Percentiles rank a stretch among this genome's conserved stretches.
These are phyloP conservation scores for Pentamera pediparva DNA, from an alignment of 53 echinoderm and acorn worm genomes.

Conservation along the genomic window DNA sequence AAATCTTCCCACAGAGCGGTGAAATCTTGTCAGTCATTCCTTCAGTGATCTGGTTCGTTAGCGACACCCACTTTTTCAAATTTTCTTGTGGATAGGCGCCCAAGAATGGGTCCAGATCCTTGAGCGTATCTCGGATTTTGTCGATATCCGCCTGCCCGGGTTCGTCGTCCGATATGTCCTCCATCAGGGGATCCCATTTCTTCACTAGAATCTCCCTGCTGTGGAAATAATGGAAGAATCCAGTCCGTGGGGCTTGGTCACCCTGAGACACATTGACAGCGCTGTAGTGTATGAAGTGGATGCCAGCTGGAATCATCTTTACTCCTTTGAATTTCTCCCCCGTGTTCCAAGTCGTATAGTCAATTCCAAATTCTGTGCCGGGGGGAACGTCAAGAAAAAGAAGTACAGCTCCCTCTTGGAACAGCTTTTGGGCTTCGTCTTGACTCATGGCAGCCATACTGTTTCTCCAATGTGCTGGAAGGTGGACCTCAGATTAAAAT, in stretches of 20 bases:
- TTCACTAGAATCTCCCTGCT: conserved; percentile 66
- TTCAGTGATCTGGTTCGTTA: conserved; percentile 70
- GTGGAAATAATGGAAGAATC: conserved; percentile 79
- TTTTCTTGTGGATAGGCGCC: conserved; percentile 85
- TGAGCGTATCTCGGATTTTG: conserved; percentile 41
- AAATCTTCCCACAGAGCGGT: conserved; percentile 64
- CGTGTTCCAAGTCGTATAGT: conserved; percentile 91
- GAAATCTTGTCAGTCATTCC: conserved; percentile 27
- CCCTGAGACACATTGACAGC: conserved; percentile 55
- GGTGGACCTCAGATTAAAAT: not conserved
- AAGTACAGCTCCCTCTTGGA: conserved; percentile 84
- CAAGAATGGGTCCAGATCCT: conserved; percentile 57
- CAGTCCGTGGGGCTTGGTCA: conserved; percentile 66
- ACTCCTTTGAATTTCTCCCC: conserved; percentile 91
- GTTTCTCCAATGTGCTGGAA: not conserved
- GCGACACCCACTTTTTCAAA: conserved; percentile 86
- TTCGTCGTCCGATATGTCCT: conserved; percentile 61
- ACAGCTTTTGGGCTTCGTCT: conserved; percentile 68
- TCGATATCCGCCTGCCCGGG: conserved; percentile 38
- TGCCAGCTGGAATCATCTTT: conserved; percentile 93
- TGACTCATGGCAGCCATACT: conserved; percentile 54
- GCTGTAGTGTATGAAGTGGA: conserved; percentile 91
- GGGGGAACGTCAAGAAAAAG: conserved; percentile 82
- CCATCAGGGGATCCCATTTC: conserved; percentile 57
- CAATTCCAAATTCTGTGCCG: conserved; percentile 96